Conservation (phyloP, 2,888 invertebrate genomes). For the Dorcus hopei region DNA sequence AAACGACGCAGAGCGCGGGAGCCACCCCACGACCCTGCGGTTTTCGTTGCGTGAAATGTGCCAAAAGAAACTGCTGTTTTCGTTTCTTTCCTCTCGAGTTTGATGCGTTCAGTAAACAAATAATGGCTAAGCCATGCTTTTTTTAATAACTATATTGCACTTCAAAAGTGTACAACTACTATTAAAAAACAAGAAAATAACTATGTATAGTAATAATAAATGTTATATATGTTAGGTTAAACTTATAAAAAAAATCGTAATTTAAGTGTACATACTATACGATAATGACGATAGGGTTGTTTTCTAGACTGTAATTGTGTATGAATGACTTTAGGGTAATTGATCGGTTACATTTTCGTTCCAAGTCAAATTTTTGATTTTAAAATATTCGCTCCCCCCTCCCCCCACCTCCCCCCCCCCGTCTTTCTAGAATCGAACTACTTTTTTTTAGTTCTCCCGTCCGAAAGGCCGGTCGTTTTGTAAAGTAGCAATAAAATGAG, state of each 20-base stretch:
- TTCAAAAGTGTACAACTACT: constrained; percentile 46
- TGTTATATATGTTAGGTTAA: constrained; percentile 31
- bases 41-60: constrained; percentile 24
- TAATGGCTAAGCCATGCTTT: constrained; percentile 45
- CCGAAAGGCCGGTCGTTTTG: constrained; percentile 7
- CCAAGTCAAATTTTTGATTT: neutral
- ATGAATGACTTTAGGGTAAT: constrained; percentile 1
- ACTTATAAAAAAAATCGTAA: constrained; percentile 6
- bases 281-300: constrained; percentile 15
- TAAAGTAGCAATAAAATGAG: constrained; percentile 11
- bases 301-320: constrained; percentile 15
- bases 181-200: constrained; percentile 41
- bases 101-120: constrained; percentile 32
- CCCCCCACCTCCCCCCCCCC: neutral
- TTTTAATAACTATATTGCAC: constrained; percentile 38
- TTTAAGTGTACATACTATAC: constrained; percentile 13
- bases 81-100: constrained; percentile 18
- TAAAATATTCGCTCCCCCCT: neutral
- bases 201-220: constrained; percentile 31
- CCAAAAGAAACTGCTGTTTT: constrained; percentile 19
- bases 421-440: too few species aligned
- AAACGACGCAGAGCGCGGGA: neutral
- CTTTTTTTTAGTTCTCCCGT: too few species aligned
- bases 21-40: neutral
- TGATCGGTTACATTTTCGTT: neutral